Evolutionary conservation across 2,797 vertebrate genomes (phyloP).

Genomic region (Anableps anableps): DNA sequence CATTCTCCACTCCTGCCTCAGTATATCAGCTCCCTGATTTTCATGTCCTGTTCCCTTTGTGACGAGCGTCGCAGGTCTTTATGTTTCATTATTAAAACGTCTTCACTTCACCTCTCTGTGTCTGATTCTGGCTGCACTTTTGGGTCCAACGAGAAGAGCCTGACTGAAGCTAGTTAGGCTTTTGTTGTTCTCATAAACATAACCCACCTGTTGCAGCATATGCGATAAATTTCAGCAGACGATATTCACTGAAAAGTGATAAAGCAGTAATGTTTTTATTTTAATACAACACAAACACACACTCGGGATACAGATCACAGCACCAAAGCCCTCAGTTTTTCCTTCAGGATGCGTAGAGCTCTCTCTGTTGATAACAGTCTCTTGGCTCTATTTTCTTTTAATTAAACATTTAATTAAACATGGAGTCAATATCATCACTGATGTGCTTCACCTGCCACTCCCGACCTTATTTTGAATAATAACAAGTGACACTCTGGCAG

Average conservation of each 20-base stretch:
- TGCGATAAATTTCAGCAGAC: not conserved
- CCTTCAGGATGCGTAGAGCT: slow-evolving; percentile 29
- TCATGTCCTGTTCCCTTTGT: too few relatives aligned
- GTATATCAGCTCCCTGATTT: not conserved
- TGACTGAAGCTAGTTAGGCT: not conserved
- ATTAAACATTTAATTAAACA: slow-evolving; percentile 8
- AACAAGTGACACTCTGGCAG: slow-evolving; percentile 10
- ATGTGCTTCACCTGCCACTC: slow-evolving; percentile 10
- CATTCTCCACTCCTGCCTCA: not conserved
- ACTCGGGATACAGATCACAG: not conserved
- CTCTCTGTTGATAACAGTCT: slow-evolving; percentile 13
- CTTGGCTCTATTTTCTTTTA: slow-evolving; percentile 17
- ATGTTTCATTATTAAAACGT: not conserved
- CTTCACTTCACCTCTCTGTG: not conserved
- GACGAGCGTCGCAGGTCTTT: not conserved
- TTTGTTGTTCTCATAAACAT: not conserved
- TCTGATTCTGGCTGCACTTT: not conserved
- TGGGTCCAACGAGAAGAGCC: not conserved
- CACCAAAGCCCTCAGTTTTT: slow-evolving; percentile 1
- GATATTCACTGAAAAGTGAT: not conserved
- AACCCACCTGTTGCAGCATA: too few relatives aligned
- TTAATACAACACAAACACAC: slow-evolving; percentile 7
- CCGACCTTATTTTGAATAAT: not conserved
- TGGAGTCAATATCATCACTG: slow-evolving; percentile 15
- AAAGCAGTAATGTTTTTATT: not conserved